A percentile compares a stretch with the other conserved stretches of the same genome.
Evolutionary conservation across 2,888 invertebrate species (phyloP).

Genomic region (Metacarcinus magister): DNA sequence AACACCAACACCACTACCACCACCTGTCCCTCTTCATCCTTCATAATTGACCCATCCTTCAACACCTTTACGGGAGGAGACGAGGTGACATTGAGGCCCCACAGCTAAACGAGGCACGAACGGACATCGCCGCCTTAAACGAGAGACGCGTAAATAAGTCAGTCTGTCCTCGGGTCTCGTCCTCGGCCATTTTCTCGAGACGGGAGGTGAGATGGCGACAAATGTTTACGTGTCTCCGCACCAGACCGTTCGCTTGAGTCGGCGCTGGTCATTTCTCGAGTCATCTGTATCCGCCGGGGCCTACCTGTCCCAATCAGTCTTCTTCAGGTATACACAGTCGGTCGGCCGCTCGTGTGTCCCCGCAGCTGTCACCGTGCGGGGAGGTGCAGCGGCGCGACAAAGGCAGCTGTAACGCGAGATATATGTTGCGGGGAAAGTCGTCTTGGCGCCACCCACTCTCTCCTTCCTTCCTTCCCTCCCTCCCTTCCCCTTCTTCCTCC

Average conservation of each 20-base stretch:
- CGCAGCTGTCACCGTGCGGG: not conserved
- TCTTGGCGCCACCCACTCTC: constrained; percentile 13
- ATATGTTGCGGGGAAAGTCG: constrained; percentile 10
- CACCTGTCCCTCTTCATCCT: constrained; percentile 12
- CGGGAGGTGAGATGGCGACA: not conserved
- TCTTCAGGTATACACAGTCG: constrained; percentile 3
- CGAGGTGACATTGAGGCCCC: constrained; percentile 13
- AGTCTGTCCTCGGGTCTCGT: constrained; percentile 29
- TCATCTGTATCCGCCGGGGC: not conserved
- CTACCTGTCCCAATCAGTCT: constrained; percentile 36
- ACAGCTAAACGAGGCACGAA: constrained; percentile 47
- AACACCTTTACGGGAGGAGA: constrained; percentile 19
- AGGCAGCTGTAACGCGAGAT: constrained; percentile 4
- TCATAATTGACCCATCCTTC: constrained; percentile 18
- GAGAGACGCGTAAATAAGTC: constrained; percentile 43
- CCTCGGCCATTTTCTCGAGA: not conserved
- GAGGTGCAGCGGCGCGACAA: constrained; percentile 43
- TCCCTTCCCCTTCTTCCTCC: not conserved
- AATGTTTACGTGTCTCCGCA: not conserved
- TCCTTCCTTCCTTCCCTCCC: not conserved
- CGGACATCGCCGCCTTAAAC: not conserved
- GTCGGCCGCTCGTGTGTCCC: constrained; percentile 19
- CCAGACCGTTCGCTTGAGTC: not conserved
- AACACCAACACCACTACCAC: not conserved
- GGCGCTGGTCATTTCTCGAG: not conserved